Conservation (phyloP, 30 jellyfish, hydroid and myxozoan species). For the Rhopilema esculentum region DNA sequence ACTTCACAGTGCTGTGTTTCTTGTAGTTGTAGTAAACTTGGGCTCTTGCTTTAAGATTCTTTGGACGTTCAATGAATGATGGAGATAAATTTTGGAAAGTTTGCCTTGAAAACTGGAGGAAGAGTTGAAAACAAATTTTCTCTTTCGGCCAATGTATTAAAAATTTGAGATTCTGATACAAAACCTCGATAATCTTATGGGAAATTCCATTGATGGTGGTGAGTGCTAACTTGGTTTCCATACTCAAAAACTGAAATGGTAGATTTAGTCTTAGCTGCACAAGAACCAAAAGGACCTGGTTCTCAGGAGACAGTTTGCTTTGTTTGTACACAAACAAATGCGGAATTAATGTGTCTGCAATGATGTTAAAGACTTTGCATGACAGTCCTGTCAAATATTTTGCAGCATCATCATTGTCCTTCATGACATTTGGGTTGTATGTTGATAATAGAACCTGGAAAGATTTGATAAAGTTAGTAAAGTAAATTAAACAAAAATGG, state of each 20-base stretch:
- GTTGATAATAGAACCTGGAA: constrained; percentile 11
- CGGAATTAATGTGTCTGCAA: neutral
- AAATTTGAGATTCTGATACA: constrained; percentile 22
- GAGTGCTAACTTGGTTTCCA: neutral
- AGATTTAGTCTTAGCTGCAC: constrained; percentile 1
- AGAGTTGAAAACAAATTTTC: neutral
- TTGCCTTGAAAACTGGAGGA: neutral
- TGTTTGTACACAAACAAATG: neutral
- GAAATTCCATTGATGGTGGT: neutral
- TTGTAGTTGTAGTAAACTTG: constrained; percentile 22
- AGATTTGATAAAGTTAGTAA: too few species aligned
- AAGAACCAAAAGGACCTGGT: constrained; percentile 8
- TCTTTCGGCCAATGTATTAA: constrained; percentile 19
- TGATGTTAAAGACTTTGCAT: neutral
- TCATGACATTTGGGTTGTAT: neutral
- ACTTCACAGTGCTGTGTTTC: constrained; percentile 37
- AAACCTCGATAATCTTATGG: neutral
- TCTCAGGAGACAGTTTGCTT: constrained; percentile 23
- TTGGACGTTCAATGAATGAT: constrained; percentile 22
- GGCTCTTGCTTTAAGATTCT: constrained; percentile 5
- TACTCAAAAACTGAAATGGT: neutral
- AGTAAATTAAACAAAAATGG: too few species aligned
- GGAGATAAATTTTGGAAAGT: constrained; percentile 4
- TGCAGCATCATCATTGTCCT: constrained; percentile 28
- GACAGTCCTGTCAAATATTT: constrained; percentile 25